Evolutionary conservation across 2,113 vertebrate species (phyloP).

Genomic region (Glaucidium brasilianum): DNA sequence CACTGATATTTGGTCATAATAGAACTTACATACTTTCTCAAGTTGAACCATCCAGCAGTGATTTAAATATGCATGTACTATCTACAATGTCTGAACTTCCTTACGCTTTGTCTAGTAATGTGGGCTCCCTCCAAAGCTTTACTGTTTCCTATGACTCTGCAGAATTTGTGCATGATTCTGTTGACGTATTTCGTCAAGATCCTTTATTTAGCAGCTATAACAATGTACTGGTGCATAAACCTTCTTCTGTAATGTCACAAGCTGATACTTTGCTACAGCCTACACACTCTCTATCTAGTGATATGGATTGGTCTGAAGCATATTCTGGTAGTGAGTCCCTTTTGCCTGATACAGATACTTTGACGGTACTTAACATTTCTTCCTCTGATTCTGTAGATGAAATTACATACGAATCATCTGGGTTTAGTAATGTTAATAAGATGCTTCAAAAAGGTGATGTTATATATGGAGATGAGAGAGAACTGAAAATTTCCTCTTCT

Average conservation of each 20-base stretch:
- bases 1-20: slow-evolving; percentile 74
- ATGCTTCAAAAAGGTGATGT: slow-evolving; percentile 56
- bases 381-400: slow-evolving; percentile 72
- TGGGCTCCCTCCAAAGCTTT: slow-evolving; percentile 75
- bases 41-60: slow-evolving; percentile 75
- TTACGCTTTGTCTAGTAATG: slow-evolving; percentile 70
- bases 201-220: slow-evolving; percentile 68
- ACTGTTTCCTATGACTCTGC: slow-evolving; percentile 68
- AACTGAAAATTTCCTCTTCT: slow-evolving; percentile 69
- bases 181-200: slow-evolving; percentile 65
- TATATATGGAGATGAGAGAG: slow-evolving; percentile 65
- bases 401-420: slow-evolving; percentile 68
- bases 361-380: slow-evolving; percentile 59
- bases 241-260: slow-evolving; percentile 66
- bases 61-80: slow-evolving; percentile 80
- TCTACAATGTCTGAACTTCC: slow-evolving; percentile 73
- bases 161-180: slow-evolving; percentile 67
- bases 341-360: slow-evolving; percentile 73
- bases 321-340: slow-evolving; percentile 77
- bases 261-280: slow-evolving; percentile 74
- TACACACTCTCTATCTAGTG: slow-evolving; percentile 75
- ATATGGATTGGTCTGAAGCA: slow-evolving; percentile 72
- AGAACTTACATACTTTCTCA: slow-evolving; percentile 73
- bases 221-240: slow-evolving; percentile 63
- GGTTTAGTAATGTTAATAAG: slow-evolving; percentile 69